phyloP scores from a whole-genome alignment of 2,888 invertebrate species.

The Alviniconcha strummeri region DNA sequence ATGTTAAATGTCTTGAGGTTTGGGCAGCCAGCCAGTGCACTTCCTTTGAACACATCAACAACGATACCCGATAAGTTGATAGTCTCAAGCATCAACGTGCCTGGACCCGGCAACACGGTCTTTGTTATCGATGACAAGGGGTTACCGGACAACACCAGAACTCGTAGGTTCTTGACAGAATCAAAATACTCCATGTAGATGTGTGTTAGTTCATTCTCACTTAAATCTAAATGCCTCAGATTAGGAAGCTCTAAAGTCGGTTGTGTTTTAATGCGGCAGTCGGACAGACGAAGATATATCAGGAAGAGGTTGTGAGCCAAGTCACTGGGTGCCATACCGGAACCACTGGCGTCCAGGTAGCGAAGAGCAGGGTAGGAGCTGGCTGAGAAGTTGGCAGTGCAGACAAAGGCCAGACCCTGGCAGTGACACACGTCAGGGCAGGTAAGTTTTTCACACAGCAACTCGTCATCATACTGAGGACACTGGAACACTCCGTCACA shows the following conservation, averaged over 20 bases:
- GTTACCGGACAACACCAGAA: slow-evolving; percentile 11
- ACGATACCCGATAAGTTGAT: neutral
- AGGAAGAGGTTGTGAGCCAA: neutral
- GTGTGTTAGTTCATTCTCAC: neutral
- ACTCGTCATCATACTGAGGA: neutral
- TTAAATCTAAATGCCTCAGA: neutral
- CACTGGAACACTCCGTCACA: slow-evolving; percentile 20
- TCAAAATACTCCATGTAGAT: neutral
- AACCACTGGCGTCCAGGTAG: slow-evolving; percentile 5
- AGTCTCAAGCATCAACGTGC: neutral
- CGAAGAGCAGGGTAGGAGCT: neutral
- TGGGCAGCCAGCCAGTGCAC: neutral
- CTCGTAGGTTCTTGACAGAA: neutral
- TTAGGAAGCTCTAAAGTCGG: neutral
- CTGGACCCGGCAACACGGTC: neutral
- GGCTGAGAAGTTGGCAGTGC: neutral
- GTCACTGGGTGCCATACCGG: neutral
- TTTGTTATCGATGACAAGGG: neutral
- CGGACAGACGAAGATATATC: neutral
- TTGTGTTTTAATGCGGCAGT: neutral
- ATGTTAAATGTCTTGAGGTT: neutral
- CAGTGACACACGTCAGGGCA: slow-evolving; percentile 14
- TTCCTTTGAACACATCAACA: neutral
- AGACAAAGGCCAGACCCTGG: slow-evolving; percentile 3
- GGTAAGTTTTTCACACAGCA: neutral